phyloP scores from a whole-genome alignment of 2,113 vertebrate genomes.

The Gymnorhina tibicen region DNA sequence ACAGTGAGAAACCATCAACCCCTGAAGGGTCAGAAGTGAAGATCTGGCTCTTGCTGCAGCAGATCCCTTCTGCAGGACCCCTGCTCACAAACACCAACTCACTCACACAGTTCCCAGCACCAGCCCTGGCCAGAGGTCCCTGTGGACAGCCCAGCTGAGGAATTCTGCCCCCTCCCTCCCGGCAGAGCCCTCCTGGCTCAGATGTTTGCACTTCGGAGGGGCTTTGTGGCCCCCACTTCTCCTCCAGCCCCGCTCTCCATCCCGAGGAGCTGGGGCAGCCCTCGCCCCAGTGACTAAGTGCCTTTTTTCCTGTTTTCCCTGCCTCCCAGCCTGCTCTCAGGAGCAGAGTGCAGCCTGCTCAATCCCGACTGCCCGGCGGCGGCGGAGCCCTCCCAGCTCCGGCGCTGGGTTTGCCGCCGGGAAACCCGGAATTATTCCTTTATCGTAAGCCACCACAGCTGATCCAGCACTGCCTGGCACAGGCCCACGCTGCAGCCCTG shows the following conservation, averaged over 20 bases:
- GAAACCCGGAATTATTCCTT: neutral
- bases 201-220: rapidly evolving
- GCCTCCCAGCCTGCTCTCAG: neutral
- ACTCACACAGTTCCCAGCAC: rapidly evolving
- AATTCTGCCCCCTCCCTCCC: neutral
- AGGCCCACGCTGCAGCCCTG: neutral
- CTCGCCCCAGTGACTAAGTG: neutral
- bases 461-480: neutral
- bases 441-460: rapidly evolving
- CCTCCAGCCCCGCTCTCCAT: rapidly evolving
- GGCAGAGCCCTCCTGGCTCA: rapidly evolving
- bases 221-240: neutral
- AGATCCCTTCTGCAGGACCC: neutral
- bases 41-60: neutral
- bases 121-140: neutral
- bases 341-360: rapidly evolving
- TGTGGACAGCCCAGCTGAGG: neutral
- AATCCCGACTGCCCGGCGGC: rapidly evolving
- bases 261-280: neutral
- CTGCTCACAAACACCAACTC: neutral
- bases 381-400: neutral
- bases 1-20: neutral
- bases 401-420: rapidly evolving
- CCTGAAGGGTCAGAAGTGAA: neutral
- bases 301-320: neutral